Evolutionary conservation across 2,797 vertebrate genomes (phyloP), one percentile per base, ranked within the genome.

Genomic region (Rhynchotus rufescens): DNA sequence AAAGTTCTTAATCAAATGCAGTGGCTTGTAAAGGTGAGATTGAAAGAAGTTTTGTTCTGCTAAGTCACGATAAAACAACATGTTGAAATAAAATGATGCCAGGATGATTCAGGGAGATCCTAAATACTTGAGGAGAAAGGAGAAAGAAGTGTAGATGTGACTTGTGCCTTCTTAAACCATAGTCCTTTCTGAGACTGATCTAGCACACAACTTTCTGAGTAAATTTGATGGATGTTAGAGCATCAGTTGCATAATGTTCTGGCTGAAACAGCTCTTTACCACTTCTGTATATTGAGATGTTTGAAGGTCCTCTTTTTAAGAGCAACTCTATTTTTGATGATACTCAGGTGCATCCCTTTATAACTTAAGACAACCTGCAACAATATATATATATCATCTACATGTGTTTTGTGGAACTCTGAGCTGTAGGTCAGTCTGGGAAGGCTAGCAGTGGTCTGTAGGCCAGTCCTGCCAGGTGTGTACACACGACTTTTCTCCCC

Each of bases 401-500:
- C 17, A 9, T 68, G 19, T 72, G 12, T 64, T 14, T 45, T 65
- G 5, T 45, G 16, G 16, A 26, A 34, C 38, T 60, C 64, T 12
- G 59, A 75, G 57, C 15, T 86, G 56, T 36, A 45, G 34, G 34
- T 74, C 23, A 54, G 17, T 52, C n/a, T 42, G 16, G 5, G 14
- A 12, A 32, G 28, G 32, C 81, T 40, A 71, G 59, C 28, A 57
- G 30, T n/a, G 57, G 26, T 40, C 15, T 20, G 1, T 25, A 44
- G 32, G 17, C 20, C 21, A 34, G 4, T 75, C 8, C 5, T 82
- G 10, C 19, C 38, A 15, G 16, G 45, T 69, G 30, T 30, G 51
- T 1, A 0, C 25, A 14, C 21, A 4, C 26, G 57, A 34, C 44
- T 75, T 73, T 52, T 75, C 25, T 51, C 47, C 1, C 1, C 52